Percentiles rank a stretch among this genome's conserved stretches.
phyloP scores from a whole-genome alignment of 1,140 invertebrate species.

The Plectrocnemia conspersa region DNA sequence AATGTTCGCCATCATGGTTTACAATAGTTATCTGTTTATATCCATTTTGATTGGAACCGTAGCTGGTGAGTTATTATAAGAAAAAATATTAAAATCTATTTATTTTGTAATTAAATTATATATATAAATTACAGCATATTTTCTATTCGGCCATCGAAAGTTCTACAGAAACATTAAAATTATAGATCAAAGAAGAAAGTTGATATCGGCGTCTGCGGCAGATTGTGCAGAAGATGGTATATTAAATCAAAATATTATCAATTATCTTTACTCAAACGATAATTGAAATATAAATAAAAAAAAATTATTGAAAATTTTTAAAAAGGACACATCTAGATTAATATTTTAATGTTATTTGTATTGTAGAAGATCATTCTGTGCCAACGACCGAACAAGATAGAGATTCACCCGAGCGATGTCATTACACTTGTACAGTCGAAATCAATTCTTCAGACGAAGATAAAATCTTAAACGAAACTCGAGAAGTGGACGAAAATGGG shows the following conservation, averaged over 20 bases:
- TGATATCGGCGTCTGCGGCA: conserved; percentile 12
- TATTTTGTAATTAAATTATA: conserved; percentile 2
- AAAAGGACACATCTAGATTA: not conserved
- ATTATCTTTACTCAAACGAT: conserved; percentile 2
- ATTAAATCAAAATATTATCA: not conserved
- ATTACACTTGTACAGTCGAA: conserved; percentile 13
- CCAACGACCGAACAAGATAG: conserved; percentile 21
- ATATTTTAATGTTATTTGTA: not conserved
- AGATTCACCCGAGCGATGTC: conserved; percentile 20
- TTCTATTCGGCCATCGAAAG: conserved; percentile 26
- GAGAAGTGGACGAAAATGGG: not conserved
- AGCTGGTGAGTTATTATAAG: conserved; percentile 59
- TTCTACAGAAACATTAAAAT: conserved; percentile 14
- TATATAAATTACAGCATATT: conserved; percentile 24
- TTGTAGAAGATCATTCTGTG: conserved; percentile 23
- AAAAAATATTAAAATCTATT: not conserved
- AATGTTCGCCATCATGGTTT: conserved; percentile 89
- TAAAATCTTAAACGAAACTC: not conserved
- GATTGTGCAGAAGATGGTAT: conserved; percentile 27
- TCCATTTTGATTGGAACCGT: conserved; percentile 71
- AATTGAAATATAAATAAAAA: not conserved
- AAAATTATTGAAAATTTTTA: not conserved
- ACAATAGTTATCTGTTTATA: conserved; percentile 76
- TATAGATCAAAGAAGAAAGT: conserved; percentile 5
- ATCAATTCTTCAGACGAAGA: not conserved